Evolutionary conservation across 2,888 invertebrate species (phyloP), one percentile per base, ranked within the genome.

Genomic region (Chaitophorus viminalis): DNA sequence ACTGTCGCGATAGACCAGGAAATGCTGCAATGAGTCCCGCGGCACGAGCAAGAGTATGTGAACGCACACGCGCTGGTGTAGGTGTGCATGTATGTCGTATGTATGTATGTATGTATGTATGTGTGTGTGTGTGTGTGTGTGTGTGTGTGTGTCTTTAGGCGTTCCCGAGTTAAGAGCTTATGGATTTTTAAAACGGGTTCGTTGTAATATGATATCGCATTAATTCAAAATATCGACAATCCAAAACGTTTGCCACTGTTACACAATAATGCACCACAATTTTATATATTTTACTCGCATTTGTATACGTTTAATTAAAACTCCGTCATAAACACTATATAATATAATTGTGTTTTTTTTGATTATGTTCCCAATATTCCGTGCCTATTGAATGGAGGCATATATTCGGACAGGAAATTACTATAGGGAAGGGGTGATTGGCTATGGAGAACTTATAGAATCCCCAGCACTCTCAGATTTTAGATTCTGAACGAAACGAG

Each of bases 1-100:
- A 54, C 54, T 75, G 74, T 83, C 74, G n/a, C 36, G 60, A 60
- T 83, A 54, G 82, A 75, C 21, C 82, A 83, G 54, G 74, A 83
- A 83, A 83, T n/a, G 60, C 5, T n/a, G 60, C 2, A 36, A 75
- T 36, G 18, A 11, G 54, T 36, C n/a, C 18, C 8, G 33, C 72
- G 33, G 25, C 21, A 60, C 4, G 60, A 21, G 33, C 60, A 60
- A 21, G 60, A 9, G 11, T 52, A 9, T 9, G 36, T 36, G 6
- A 3, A 6, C 36, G 11, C 17, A 52, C 17, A 52, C 11, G 11
- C 52, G 11, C 52, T n/a, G n/a, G n/a, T n/a, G n/a, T n/a, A n/a
- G n/a, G n/a, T n/a, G n/a, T n/a, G n/a, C n/a, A n/a, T n/a, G n/a
- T n/a, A n/a, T n/a, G n/a, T n/a, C n/a, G n/a, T n/a, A n/a, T n/a